phyloP scores from a whole-genome alignment of 1,140 invertebrate species.

The Hesperophylax magnus region DNA sequence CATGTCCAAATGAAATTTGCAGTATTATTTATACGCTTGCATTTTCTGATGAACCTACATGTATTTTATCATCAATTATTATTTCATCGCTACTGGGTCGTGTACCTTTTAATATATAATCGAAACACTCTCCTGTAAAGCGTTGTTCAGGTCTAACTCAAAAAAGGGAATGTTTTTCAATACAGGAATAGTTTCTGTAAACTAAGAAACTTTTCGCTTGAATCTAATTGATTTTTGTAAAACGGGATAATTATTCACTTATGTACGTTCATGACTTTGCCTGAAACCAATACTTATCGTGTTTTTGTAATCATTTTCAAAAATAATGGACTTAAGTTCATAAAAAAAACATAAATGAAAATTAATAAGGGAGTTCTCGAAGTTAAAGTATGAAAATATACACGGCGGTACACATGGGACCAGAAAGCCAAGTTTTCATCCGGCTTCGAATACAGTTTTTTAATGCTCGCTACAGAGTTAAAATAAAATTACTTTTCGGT shows the following conservation, averaged over 20 bases:
- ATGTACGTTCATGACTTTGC: not conserved
- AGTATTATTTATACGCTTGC: too few species aligned
- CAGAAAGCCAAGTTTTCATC: constrained; percentile 45
- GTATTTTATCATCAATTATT: too few species aligned
- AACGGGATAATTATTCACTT: not conserved
- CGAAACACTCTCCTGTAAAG: too few species aligned
- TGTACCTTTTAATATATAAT: too few species aligned
- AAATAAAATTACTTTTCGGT: too few species aligned
- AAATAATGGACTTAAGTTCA: constrained; percentile 48
- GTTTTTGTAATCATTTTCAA: not conserved
- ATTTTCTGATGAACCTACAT: too few species aligned
- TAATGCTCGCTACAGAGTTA: not conserved
- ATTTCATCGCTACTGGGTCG: too few species aligned
- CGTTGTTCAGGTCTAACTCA: too few species aligned
- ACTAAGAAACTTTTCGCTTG: too few species aligned
- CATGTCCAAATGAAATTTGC: too few species aligned
- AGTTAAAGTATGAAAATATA: constrained; percentile 46
- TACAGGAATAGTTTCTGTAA: too few species aligned
- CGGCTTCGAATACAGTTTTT: constrained; percentile 10
- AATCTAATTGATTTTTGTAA: not conserved
- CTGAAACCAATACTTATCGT: constrained; percentile 29
- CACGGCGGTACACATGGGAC: constrained; percentile 36
- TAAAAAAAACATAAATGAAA: constrained; percentile 49
- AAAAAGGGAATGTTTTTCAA: too few species aligned
- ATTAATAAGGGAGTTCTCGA: constrained; percentile 23